phyloP scores from a whole-genome alignment of 2,113 vertebrate species.

The Sphaerodactylus townsendi region DNA sequence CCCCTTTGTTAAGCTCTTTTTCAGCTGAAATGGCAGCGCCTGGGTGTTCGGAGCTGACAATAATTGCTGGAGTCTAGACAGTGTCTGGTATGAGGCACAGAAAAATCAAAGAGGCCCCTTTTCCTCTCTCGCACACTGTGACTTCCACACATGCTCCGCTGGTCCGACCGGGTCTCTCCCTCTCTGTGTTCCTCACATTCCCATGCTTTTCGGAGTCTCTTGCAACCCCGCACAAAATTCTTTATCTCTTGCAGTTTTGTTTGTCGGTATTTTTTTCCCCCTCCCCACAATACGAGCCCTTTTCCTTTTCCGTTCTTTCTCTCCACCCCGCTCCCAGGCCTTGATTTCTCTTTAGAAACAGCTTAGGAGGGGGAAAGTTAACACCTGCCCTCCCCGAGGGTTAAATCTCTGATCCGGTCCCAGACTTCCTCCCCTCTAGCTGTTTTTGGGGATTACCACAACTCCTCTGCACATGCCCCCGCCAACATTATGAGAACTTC shows the following conservation, averaged over 20 bases:
- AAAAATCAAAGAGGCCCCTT: constrained; percentile 74
- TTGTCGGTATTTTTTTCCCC: too few relatives aligned
- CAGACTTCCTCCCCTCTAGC: too few relatives aligned
- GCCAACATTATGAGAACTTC: too few relatives aligned
- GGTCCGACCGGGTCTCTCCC: constrained; percentile 65
- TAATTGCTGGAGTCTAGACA: constrained; percentile 96
- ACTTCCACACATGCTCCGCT: constrained; percentile 71
- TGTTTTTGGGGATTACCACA: too few relatives aligned
- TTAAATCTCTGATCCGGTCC: too few relatives aligned
- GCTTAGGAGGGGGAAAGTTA: too few relatives aligned
- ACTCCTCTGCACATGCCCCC: too few relatives aligned
- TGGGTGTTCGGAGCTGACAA: constrained; percentile 90
- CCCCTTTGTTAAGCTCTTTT: constrained; percentile 16
- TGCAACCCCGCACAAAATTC: neutral
- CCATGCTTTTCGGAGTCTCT: neutral
- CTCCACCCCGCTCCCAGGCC: too few relatives aligned
- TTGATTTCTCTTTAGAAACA: too few relatives aligned
- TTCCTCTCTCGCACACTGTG: constrained; percentile 67
- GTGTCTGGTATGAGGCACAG: constrained; percentile 86
- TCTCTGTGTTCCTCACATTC: constrained; percentile 64
- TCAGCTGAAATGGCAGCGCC: constrained; percentile 83
- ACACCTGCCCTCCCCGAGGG: too few relatives aligned
- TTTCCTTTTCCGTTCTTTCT: neutral
- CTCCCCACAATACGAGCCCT: neutral
- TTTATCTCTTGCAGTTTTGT: too few relatives aligned